These are phyloP conservation scores for Malurus splendens DNA, from an alignment of 2,797 vertebrate genomes.

Conservation along the genomic window DNA sequence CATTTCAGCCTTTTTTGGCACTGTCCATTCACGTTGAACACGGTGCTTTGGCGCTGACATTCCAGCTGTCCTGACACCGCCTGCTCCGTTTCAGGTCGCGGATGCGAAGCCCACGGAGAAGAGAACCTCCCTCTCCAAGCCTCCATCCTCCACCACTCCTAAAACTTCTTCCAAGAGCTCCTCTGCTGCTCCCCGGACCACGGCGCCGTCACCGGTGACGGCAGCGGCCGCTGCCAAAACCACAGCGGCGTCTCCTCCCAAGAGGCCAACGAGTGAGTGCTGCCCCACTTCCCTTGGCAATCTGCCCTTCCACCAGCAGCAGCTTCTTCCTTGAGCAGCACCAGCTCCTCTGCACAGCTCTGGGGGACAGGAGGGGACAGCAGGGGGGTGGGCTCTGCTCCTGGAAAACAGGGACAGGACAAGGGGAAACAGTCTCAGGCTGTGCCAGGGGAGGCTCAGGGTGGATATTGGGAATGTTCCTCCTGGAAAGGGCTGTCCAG, in stretches of 20 bases:
- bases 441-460: background rate
- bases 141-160: slow-evolving; percentile 44
- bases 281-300: accelerated
- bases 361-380: background rate
- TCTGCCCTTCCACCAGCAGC: background rate
- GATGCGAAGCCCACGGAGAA: slow-evolving; percentile 75
- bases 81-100: background rate
- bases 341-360: background rate
- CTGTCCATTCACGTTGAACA: accelerated
- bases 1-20: background rate
- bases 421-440: background rate
- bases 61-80: accelerated
- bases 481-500: background rate
- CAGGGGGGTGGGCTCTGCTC: background rate
- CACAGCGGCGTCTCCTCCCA: slow-evolving; percentile 62
- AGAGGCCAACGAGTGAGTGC: slow-evolving; percentile 76
- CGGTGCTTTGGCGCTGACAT: accelerated
- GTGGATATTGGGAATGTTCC: background rate
- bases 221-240: background rate
- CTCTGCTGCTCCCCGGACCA: slow-evolving; percentile 42
- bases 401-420: background rate
- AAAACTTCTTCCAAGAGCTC: slow-evolving; percentile 67
- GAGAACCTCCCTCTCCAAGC: slow-evolving; percentile 76
- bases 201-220: slow-evolving; percentile 50
- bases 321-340: background rate